Evolutionary conservation across 1,140 invertebrate species (phyloP), one percentile per base, ranked within the genome.

Genomic region (Rhagoletis zephyria): DNA sequence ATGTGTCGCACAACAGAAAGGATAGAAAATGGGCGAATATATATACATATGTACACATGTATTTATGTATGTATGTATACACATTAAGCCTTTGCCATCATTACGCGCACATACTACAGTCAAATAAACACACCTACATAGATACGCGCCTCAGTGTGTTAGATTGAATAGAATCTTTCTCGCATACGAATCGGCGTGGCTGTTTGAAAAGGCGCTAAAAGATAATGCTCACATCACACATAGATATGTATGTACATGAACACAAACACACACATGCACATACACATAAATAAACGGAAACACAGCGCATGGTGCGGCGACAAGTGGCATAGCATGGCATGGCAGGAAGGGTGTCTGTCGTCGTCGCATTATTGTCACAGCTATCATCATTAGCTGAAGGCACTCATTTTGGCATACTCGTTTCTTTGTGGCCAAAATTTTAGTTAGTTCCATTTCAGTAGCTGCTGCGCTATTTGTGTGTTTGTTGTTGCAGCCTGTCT

Each of bases 381-480:
- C 48, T 30, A 81, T 81, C 74, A 81, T 81, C 30, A 63, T 7
- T 14, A 51, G 48, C 74, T 19, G 19, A 16, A 2, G n/a, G n/a
- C 74, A 56, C 48, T 81, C 48, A 81, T 42, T 56, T 77, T 30
- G 30, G 30, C 30, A 30, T 30, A 30, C 30, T 30, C 7, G 61
- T 7, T 63, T 56, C 51, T 74, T 74, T 74, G 67, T 45, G 6
- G 45, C 67, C 67, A 81, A 81, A 81, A 81, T 81, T 81, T 81
- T 48, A 81, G 40, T 81, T 81, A 19, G 48, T 81, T 81, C 48
- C 48, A 81, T 81, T 81, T 81, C 45, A 56, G 42, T 30, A 56
- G 74, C 74, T 81, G 74, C 74, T 6, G 5, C 56, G 48, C 74
- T 56, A 19, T 81, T 51, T 81, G 48, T 81, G 4, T 16, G 6